Base-by-base conservation (phyloP, 2,113 vertebrate genomes). In the Pelobates fuscus region DNA sequence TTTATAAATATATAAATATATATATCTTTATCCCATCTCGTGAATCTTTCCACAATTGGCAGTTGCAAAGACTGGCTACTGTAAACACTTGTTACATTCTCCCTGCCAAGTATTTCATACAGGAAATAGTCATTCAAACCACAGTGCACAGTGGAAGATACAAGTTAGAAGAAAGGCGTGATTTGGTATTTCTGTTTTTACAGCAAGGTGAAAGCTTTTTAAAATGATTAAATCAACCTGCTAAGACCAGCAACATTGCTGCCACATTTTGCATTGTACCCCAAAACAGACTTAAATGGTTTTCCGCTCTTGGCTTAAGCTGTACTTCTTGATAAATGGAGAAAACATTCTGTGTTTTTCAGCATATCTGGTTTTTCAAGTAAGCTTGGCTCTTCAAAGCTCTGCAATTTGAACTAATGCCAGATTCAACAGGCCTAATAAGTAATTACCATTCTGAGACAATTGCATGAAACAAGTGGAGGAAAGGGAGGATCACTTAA, bases 351-450 rank as follows among this genome's bases (percentile, higher is more conserved):
- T 25, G 23, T 67, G 54, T 67, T 59, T 77, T 72, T 77, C 54
- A 68, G 65, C 27, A n/a, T 60, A 58, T 66, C 72, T 75, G 52
- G 52, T 61, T 60, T 41, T 68, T 67, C 73, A 77, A 77, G 73
- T 77, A 77, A 77, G 61, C 64, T 77, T 77, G 55, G 62, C 72
- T 60, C 63, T 75, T 75, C 72, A 67, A 67, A 75, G 63, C 72
- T 8, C 37, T 67, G 37, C 21, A 54, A 61, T 77, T 67, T 77
- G 73, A 61, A 68, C 25, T 18, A 20, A 3, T 58, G 64, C 73
- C 73, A 77, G 49, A 61, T 68, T 77, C 73, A 77, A 68, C 73
- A 77, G 65, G 24, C 55, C 64, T 77, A 77, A 37, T 37, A 37
- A 37, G 32, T 37, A 37, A 77, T 77, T 77, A 77, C 73, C 55